These are phyloP conservation scores for Archocentrus centrarchus DNA, from an alignment of 2,113 vertebrate genomes.

Conservation along the genomic window DNA sequence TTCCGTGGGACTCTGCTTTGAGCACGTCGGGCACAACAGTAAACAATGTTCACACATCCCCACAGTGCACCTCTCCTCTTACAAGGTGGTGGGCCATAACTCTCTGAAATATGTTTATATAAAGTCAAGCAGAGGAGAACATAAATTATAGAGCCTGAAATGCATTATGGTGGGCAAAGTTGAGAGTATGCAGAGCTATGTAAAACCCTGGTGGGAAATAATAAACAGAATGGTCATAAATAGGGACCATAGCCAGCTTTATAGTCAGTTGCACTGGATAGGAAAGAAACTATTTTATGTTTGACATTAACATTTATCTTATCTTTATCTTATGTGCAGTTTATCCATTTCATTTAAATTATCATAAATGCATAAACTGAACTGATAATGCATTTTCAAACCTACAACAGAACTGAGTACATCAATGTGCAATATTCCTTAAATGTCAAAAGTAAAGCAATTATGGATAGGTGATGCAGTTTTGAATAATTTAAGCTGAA, in stretches of 20 bases:
- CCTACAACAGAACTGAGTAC: not conserved
- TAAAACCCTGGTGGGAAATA: slow-evolving; percentile 31
- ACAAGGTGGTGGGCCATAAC: slow-evolving; percentile 34
- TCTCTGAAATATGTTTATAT: slow-evolving; percentile 57
- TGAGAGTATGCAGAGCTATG: slow-evolving; percentile 20
- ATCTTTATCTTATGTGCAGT: not conserved
- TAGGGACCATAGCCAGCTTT: slow-evolving; percentile 9
- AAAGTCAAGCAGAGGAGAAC: slow-evolving; percentile 26
- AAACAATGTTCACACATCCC: slow-evolving; percentile 50
- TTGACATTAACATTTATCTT: slow-evolving; percentile 1
- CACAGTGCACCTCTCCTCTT: slow-evolving; percentile 40
- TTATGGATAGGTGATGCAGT: not conserved
- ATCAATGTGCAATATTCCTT: not conserved
- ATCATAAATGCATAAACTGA: not conserved
- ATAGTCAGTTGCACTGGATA: not conserved
- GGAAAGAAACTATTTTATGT: slow-evolving; percentile 6
- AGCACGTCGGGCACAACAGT: slow-evolving; percentile 28
- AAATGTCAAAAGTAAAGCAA: slow-evolving; percentile 4
- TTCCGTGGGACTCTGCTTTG: slow-evolving; percentile 15
- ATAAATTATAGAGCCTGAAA: slow-evolving; percentile 29
- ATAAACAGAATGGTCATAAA: slow-evolving; percentile 33
- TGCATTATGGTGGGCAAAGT: slow-evolving; percentile 7
- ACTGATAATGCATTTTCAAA: not conserved
- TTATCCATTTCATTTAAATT: slow-evolving; percentile 15
- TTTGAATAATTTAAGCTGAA: not conserved